Percentiles rank a stretch among this genome's conserved stretches.
phyloP scores from a whole-genome alignment of 1,140 invertebrate species.

The Sycophila sp. region DNA sequence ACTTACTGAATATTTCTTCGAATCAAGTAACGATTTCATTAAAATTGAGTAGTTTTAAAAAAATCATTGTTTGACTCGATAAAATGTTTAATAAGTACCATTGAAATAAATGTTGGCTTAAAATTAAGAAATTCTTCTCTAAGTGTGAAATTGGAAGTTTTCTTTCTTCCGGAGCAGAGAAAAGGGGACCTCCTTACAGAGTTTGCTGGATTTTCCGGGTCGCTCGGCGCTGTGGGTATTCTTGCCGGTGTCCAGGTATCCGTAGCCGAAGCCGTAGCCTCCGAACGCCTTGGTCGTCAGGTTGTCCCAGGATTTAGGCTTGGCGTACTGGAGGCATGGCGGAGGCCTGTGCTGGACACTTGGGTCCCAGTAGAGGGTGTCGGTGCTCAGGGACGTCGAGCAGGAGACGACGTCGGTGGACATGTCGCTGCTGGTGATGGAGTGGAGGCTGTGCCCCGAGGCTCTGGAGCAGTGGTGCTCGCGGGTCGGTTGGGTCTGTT shows the following conservation, averaged over 20 bases:
- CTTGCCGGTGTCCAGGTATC: constrained; percentile 76
- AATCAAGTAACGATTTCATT: no score
- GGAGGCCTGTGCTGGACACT: constrained; percentile 68
- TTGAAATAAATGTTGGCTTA: no score
- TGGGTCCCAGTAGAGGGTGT: constrained; percentile 84
- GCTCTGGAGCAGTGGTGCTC: constrained; percentile 54
- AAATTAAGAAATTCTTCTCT: no score
- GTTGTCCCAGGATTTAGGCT: constrained; percentile 90
- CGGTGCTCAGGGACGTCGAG: constrained; percentile 83
- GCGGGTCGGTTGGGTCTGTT: constrained; percentile 45
- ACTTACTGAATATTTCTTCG: no score
- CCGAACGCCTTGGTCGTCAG: constrained; percentile 83
- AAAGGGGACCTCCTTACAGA: background rate
- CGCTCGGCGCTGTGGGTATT: constrained; percentile 67
- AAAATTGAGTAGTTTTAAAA: no score
- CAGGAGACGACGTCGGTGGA: constrained; percentile 77
- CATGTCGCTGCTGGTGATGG: constrained; percentile 81
- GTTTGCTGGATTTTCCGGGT: constrained; percentile 45
- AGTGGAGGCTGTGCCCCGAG: constrained; percentile 83
- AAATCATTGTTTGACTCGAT: no score
- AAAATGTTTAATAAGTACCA: no score
- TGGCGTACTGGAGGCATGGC: constrained; percentile 71
- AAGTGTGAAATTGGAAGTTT: no score
- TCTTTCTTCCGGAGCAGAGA: no score
- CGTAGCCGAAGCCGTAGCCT: constrained; percentile 85